These are phyloP conservation scores for Hemistola chrysoprasaria DNA, from an alignment of 2,888 invertebrate genomes.

Conservation along the genomic window DNA sequence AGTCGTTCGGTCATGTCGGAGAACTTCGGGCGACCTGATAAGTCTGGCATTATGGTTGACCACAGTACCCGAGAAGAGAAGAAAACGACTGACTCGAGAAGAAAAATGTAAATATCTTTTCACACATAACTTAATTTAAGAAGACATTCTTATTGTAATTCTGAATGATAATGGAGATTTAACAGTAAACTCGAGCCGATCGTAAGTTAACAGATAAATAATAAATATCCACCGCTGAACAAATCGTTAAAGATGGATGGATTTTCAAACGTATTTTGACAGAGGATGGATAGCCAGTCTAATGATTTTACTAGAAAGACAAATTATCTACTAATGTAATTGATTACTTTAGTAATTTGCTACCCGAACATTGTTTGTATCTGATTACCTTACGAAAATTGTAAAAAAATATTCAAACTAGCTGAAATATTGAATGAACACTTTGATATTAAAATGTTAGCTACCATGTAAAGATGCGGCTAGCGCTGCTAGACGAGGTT, in stretches of 20 bases:
- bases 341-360: constrained; percentile 17
- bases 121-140: too few relatives aligned
- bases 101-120: too few relatives aligned
- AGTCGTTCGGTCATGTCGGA: too few relatives aligned
- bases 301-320: constrained; percentile 23
- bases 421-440: constrained; percentile 14
- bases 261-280: constrained; percentile 23
- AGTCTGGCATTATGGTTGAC: too few relatives aligned
- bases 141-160: too few relatives aligned
- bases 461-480: constrained; percentile 1
- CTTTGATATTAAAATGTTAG: constrained; percentile 20
- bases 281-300: constrained; percentile 12
- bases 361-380: constrained; percentile 10
- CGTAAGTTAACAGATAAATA: constrained; percentile 6
- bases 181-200: constrained; percentile 3
- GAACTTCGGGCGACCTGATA: too few relatives aligned
- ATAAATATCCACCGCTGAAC: constrained; percentile 5
- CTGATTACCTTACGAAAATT: constrained; percentile 4
- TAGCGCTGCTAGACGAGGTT: constrained; percentile 17
- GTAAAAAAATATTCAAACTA: background rate
- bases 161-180: too few relatives aligned
- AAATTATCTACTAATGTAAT: constrained; percentile 16
- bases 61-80: too few relatives aligned
- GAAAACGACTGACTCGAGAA: too few relatives aligned
- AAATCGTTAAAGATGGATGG: constrained; percentile 16